phyloP scores from a whole-genome alignment of 2,797 vertebrate species.

The Nothura maculosa region DNA sequence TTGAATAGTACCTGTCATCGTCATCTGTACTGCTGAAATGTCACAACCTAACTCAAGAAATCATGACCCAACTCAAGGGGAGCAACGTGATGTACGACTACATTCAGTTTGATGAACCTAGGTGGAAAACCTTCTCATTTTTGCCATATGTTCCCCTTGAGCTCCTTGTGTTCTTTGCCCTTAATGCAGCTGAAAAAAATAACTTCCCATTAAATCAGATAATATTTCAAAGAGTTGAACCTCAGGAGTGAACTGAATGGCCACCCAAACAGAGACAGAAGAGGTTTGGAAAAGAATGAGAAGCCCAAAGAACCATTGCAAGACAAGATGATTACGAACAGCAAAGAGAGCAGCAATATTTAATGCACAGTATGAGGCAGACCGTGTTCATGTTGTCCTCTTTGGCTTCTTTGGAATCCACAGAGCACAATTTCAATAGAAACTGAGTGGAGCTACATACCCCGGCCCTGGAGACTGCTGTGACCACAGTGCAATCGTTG shows the following conservation, averaged over 20 bases:
- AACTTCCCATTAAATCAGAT: neutral
- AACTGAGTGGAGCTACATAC: rapidly evolving
- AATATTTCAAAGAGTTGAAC: neutral
- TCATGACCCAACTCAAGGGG: neutral
- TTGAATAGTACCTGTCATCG: neutral
- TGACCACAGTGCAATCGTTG: rapidly evolving
- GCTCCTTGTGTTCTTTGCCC: neutral
- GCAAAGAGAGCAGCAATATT: neutral
- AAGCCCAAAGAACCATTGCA: neutral
- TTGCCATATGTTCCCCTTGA: neutral
- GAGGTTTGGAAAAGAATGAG: neutral
- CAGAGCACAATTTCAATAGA: neutral
- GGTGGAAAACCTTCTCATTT: neutral
- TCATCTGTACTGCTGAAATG: neutral
- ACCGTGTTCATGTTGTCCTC: neutral
- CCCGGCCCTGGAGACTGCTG: neutral
- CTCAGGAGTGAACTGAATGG: neutral
- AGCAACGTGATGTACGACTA: neutral
- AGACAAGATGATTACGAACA: neutral
- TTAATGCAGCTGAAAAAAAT: neutral
- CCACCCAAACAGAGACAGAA: neutral
- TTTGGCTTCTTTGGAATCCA: neutral
- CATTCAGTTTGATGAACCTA: neutral
- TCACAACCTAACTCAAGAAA: neutral
- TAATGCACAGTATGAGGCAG: neutral